Base-by-base conservation (phyloP, 2,113 vertebrate species). In the Oostethus manadensis region DNA sequence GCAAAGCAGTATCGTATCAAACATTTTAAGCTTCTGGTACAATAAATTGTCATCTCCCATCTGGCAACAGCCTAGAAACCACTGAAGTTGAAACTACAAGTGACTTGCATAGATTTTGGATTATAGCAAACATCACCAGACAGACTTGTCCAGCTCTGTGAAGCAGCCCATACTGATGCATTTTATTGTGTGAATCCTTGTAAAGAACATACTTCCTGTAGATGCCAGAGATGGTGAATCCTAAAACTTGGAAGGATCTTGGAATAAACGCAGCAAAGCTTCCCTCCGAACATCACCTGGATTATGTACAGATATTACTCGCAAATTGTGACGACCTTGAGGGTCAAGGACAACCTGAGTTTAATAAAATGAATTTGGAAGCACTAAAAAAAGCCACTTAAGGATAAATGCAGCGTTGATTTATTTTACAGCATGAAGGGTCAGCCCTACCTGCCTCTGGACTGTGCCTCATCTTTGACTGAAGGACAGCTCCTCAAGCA, bases 331-430 rank as follows among this genome's bases (percentile, higher is more conserved):
- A 85, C 86, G 89, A 88, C 90, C 89, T 85, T 78, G n/a, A 77
- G 89, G 92, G 92, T 94, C 93, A 95, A 94, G 93, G 92, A 86
- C 90, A 88, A 56, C 71, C 58, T 49, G 74, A 81, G 77, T 82
- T 68, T 58, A 87, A 86, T 88, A 92, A 94, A 94, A 93, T 90
- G 89, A 87, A 90, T 90, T 91, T 89, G 84, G 71, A 77, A 68
- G 81, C 85, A 88, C 88, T 89, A 68, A 71, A 91, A 92, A 94
- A 74, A 87, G 91, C 91, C 89, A 91, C 91, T 93, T 92, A 93
- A 93, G 92, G 90, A 93, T 91, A 92, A 94, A 92, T 90, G 92
- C 82, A 81, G 85, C 87, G 80, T 90, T 92, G 91, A 96, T 94
- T 93, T 93, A 93, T 94, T 91, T 95, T 88, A 84, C 83, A 83